These are phyloP conservation scores for Melanotaenia trifasciata DNA, from an alignment of 2,797 vertebrate species.

Conservation along the genomic window DNA sequence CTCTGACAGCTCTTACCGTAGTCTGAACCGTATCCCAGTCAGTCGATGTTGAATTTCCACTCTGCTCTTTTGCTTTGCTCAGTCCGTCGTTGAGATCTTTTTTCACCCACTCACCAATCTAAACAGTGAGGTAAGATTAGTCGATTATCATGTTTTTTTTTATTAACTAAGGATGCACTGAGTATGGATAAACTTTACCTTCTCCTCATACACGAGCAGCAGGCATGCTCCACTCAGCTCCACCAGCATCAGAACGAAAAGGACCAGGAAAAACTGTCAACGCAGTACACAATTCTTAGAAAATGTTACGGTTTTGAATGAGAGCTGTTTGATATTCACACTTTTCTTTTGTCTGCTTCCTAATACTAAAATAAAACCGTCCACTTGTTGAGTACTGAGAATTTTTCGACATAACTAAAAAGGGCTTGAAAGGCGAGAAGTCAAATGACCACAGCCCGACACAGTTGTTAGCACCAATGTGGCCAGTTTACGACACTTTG, in stretches of 20 bases:
- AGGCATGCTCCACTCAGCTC: constrained; percentile 77
- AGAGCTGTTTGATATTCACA: neutral
- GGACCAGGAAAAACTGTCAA: constrained; percentile 81
- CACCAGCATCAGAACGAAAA: constrained; percentile 83
- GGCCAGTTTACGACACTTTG: no score
- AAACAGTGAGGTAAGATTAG: neutral
- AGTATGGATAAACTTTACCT: constrained; percentile 52
- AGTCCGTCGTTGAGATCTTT: constrained; percentile 40
- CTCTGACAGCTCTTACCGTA: constrained; percentile 38
- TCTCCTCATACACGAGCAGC: constrained; percentile 65
- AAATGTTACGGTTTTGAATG: neutral
- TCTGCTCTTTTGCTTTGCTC: fast-evolving
- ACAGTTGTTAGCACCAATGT: no score
- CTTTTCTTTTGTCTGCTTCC: neutral
- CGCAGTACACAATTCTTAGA: neutral
- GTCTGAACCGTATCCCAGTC: constrained; percentile 76
- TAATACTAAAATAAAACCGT: neutral
- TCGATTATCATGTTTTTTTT: neutral
- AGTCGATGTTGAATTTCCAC: neutral
- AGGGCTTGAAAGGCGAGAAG: neutral
- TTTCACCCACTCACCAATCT: constrained; percentile 40
- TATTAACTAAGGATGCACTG: neutral
- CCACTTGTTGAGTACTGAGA: neutral
- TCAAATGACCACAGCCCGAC: neutral
- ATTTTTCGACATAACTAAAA: neutral